phyloP scores from a whole-genome alignment of 2,113 vertebrate genomes.

The Saimiri boliviensis region DNA sequence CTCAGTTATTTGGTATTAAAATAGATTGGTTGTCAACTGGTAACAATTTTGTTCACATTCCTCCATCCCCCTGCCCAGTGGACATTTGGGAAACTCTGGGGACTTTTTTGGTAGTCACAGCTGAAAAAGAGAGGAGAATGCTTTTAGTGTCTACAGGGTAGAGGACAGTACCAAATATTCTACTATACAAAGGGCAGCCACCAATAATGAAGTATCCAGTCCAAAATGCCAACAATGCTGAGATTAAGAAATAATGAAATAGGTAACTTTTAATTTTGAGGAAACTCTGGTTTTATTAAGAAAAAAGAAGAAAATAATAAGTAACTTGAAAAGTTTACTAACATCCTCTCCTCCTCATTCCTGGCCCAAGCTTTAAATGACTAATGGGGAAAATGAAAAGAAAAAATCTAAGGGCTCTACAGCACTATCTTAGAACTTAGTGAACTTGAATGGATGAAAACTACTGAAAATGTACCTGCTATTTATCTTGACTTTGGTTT shows the following conservation, averaged over 20 bases:
- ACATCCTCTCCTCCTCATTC: background rate
- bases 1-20: background rate
- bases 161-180: background rate
- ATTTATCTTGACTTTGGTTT: conserved; percentile 41
- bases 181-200: too few species aligned
- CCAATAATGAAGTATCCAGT: background rate
- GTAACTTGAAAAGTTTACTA: background rate
- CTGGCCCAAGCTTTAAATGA: background rate
- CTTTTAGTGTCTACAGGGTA: too few species aligned
- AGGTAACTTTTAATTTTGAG: background rate
- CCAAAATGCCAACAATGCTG: background rate
- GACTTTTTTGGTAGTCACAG: background rate
- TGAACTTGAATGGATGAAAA: background rate
- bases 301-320: background rate
- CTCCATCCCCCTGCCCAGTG: background rate
- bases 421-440: background rate
- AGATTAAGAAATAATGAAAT: background rate
- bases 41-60: background rate
- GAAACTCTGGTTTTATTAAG: background rate
- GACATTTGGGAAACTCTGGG: background rate
- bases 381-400: background rate
- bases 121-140: fast-evolving
- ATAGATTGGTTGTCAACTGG: background rate
- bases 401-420: background rate
- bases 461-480: background rate